Conservation (phyloP, 1,140 invertebrate species). For the Thalassaphorura encarpata region DNA sequence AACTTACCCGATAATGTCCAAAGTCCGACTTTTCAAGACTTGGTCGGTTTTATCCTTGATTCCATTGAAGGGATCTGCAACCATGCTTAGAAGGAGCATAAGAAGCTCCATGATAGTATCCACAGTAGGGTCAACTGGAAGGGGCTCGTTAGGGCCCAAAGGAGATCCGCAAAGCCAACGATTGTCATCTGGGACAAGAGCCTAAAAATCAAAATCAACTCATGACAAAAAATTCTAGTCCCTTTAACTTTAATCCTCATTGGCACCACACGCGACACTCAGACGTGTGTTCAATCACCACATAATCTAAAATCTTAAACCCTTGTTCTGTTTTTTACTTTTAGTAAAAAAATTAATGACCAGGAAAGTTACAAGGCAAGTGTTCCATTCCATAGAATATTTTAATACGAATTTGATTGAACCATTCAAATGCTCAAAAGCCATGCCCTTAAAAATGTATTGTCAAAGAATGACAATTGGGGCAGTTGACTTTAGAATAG, state of each 20-base stretch:
- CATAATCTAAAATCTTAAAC: no score
- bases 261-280: no score
- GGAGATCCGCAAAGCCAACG: slow-evolving; percentile 21
- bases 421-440: no score
- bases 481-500: no score
- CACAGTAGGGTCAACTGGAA: slow-evolving; percentile 21
- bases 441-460: no score
- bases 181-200: slow-evolving; percentile 24
- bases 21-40: slow-evolving; percentile 11
- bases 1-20: slow-evolving; percentile 29
- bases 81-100: slow-evolving; percentile 15
- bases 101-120: slow-evolving; percentile 22
- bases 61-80: slow-evolving; percentile 27
- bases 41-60: slow-evolving; percentile 1
- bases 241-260: not conserved
- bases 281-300: no score
- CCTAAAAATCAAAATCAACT: slow-evolving; percentile 11
- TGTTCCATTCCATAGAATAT: no score
- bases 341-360: no score
- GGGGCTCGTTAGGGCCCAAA: slow-evolving; percentile 6
- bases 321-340: no score
- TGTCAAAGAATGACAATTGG: no score
- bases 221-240: not conserved
- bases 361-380: no score
- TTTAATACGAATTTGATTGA: no score